Evolutionary conservation across 2,888 invertebrate species (phyloP), one percentile per base, ranked within the genome.

Genomic region (Ceriagrion tenellum): DNA sequence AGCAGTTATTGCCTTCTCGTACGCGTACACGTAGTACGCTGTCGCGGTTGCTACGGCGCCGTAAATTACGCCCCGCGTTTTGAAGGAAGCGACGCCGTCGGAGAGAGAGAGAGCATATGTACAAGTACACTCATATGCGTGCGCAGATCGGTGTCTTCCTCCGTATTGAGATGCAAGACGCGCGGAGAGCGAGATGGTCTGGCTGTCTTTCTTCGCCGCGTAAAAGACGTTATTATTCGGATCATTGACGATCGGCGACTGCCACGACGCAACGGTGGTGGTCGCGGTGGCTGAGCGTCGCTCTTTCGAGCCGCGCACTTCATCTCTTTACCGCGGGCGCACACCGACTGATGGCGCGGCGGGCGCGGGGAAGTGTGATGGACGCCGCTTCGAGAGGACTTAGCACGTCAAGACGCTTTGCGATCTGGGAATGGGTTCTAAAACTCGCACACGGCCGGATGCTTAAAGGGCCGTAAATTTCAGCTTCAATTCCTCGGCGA

Each of bases 401-500:
- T 69, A 35, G 81, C 30, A 18, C 81, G 81, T 35, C 69, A 69
- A 69, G 69, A n/a, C 69, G 69, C 81, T 81, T 81, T 16, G 35
- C 81, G 81, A 81, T 35, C 81, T n/a, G 69, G 69, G 81, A 81
- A 35, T 81, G 81, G 81, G 81, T 35, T 81, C 81, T 81, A 35
- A 81, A 81, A 81, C 81, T 35, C 81, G 81, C 81, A 35, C 81
- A 16, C 35, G 30, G 81, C 6, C 35, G 81, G 30, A 35, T 35
- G 30, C 81, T 81, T 81, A 81, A 81, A 81, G 35, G 81, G 81
- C 81, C 81, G 81, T 81, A 81, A 81, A 81, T 81, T 81, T 81
- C 30, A 81, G 81, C 30, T 35, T 81, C 81, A 81, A 81, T 81
- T 81, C 81, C 81, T 81, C 81, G 81, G 81, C 35, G 30, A 81